phyloP scores from a whole-genome alignment of 2,113 vertebrate genomes.

The Saguinus imperator region DNA sequence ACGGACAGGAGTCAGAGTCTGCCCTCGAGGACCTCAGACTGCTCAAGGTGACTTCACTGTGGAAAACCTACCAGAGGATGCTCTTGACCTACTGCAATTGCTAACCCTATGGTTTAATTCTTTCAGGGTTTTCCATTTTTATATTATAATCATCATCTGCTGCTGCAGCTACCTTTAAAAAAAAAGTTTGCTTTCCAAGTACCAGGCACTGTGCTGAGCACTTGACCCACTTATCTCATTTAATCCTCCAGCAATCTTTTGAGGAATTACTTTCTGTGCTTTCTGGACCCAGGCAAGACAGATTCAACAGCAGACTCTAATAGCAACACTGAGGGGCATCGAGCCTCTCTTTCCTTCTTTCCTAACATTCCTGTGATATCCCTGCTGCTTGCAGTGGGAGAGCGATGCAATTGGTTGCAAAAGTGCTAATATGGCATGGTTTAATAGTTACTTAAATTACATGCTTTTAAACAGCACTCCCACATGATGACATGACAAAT shows the following conservation, averaged over 20 bases:
- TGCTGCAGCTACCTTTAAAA: background rate
- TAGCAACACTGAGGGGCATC: background rate
- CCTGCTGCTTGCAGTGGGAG: background rate
- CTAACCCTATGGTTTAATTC: background rate
- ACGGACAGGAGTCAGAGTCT: rapidly evolving
- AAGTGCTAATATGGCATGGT: background rate
- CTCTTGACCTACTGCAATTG: background rate
- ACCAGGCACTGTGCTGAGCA: background rate
- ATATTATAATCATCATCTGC: background rate
- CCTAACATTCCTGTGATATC: background rate
- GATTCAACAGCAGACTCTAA: background rate
- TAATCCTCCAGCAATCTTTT: background rate
- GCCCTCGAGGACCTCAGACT: background rate
- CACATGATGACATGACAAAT: background rate
- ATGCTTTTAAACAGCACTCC: conserved; percentile 3
- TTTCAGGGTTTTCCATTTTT: background rate
- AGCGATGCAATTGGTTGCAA: background rate
- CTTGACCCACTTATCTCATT: background rate
- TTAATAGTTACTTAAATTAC: background rate
- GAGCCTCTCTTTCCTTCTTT: background rate
- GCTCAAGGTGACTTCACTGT: background rate
- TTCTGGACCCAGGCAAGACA: background rate
- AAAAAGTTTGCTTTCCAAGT: background rate
- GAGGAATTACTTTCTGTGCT: background rate
- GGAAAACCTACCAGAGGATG: background rate